Evolutionary conservation across 2,888 invertebrate species (phyloP).

Genomic region (Mystacides longicornis): DNA sequence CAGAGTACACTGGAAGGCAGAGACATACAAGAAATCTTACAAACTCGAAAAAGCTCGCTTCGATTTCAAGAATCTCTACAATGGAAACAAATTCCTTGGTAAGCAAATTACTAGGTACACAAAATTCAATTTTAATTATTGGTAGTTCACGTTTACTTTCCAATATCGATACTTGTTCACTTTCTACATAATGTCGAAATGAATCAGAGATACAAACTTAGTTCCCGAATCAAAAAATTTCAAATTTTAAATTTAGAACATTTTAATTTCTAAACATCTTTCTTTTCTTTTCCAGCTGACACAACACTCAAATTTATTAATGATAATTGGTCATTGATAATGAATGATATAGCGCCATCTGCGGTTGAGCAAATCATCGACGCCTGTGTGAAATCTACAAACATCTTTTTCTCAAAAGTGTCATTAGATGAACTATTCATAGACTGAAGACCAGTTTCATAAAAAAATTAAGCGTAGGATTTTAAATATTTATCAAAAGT

Average conservation of each 20-base stretch:
- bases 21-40: slow-evolving; percentile 40
- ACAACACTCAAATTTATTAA: slow-evolving; percentile 42
- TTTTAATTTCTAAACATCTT: too few species aligned
- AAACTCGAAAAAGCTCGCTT: slow-evolving; percentile 44
- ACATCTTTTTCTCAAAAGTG: slow-evolving; percentile 36
- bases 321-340: slow-evolving; percentile 43
- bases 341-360: slow-evolving; percentile 43
- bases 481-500: too few species aligned
- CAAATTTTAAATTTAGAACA: too few species aligned
- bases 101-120: too few species aligned
- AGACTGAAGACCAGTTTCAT: too few species aligned
- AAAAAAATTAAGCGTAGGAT: too few species aligned
- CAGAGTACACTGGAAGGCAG: slow-evolving; percentile 37
- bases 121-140: neutral
- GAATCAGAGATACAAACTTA: too few species aligned
- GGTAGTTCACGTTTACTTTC: too few species aligned
- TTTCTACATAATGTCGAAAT: too few species aligned
- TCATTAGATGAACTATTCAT: slow-evolving; percentile 35
- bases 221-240: too few species aligned
- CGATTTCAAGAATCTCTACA: slow-evolving; percentile 45
- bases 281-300: slow-evolving; percentile 36
- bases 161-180: too few species aligned
- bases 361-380: slow-evolving; percentile 40
- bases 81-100: slow-evolving; percentile 46
- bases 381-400: slow-evolving; percentile 38